phyloP scores from a whole-genome alignment of 2,888 invertebrate species.

The Germaria angustata region DNA sequence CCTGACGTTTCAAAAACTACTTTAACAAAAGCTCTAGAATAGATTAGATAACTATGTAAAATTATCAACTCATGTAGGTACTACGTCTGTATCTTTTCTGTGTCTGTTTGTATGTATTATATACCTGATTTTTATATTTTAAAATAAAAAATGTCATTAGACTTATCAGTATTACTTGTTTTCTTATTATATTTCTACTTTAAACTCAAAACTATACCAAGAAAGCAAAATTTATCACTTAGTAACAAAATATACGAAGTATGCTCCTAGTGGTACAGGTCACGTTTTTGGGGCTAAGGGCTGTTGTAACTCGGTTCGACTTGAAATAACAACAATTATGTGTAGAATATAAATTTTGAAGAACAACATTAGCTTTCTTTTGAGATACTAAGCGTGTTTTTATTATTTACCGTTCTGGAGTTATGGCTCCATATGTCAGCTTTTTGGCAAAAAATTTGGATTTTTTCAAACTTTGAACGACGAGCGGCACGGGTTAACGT shows the following conservation, averaged over 20 bases:
- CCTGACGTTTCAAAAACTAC: slow-evolving; percentile 5
- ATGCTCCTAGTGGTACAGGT: not conserved
- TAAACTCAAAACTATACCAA: too few relatives aligned
- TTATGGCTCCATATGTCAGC: not conserved
- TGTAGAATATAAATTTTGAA: not conserved
- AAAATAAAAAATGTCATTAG: not conserved
- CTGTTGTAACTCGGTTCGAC: not conserved
- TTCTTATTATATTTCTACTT: too few relatives aligned
- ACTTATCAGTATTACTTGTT: too few relatives aligned
- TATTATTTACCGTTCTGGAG: slow-evolving; percentile 2
- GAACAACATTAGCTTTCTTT: not conserved
- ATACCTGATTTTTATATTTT: not conserved
- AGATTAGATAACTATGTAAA: not conserved
- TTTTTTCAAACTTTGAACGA: slow-evolving; percentile 75
- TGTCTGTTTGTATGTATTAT: not conserved
- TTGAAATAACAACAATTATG: not conserved
- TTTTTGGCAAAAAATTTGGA: not conserved
- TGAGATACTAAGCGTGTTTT: slow-evolving; percentile 4
- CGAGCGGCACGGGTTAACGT: slow-evolving; percentile 79
- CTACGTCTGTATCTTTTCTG: too few relatives aligned
- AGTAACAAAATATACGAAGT: too few relatives aligned
- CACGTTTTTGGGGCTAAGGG: not conserved
- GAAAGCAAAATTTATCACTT: too few relatives aligned
- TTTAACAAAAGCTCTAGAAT: slow-evolving; percentile 2
- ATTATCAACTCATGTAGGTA: not conserved